phyloP scores from a whole-genome alignment of 2,888 invertebrate species.

The Apotomis capreana region DNA sequence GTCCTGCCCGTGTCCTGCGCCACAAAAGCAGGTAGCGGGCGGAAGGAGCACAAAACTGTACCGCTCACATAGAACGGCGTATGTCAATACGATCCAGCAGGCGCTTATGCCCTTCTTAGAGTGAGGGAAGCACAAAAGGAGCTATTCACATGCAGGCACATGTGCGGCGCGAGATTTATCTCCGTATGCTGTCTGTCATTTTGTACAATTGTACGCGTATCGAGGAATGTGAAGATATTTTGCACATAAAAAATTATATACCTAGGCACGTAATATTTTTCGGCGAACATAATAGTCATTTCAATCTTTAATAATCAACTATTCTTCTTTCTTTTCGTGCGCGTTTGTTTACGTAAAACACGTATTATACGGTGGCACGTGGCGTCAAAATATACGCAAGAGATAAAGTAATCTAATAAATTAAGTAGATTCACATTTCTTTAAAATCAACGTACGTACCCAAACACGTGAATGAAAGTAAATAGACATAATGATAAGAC shows the following conservation, averaged over 20 bases:
- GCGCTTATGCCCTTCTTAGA: constrained; percentile 5
- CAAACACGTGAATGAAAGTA: too few relatives aligned
- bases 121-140: constrained; percentile 29
- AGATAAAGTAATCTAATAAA: too few relatives aligned
- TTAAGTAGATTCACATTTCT: too few relatives aligned
- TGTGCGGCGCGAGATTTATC: constrained; percentile 30
- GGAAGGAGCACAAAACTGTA: constrained; percentile 31
- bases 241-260: constrained; percentile 1
- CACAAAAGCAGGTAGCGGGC: constrained; percentile 56
- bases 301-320: too few relatives aligned
- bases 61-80: constrained; percentile 5
- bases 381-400: too few relatives aligned
- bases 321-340: too few relatives aligned
- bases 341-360: too few relatives aligned
- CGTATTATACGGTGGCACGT: too few relatives aligned
- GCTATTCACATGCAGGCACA: constrained; percentile 24
- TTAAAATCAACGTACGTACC: too few relatives aligned
- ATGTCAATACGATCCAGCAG: background rate
- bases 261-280: background rate
- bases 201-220: constrained; percentile 38
- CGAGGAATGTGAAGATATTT: constrained; percentile 11
- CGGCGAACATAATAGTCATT: background rate
- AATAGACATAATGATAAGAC: too few relatives aligned
- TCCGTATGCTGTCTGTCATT: constrained; percentile 33
- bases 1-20: constrained; percentile 54